Evolutionary conservation across 2,113 vertebrate genomes (phyloP), one percentile per base, ranked within the genome.

Genomic region (Henicopernis longicauda): DNA sequence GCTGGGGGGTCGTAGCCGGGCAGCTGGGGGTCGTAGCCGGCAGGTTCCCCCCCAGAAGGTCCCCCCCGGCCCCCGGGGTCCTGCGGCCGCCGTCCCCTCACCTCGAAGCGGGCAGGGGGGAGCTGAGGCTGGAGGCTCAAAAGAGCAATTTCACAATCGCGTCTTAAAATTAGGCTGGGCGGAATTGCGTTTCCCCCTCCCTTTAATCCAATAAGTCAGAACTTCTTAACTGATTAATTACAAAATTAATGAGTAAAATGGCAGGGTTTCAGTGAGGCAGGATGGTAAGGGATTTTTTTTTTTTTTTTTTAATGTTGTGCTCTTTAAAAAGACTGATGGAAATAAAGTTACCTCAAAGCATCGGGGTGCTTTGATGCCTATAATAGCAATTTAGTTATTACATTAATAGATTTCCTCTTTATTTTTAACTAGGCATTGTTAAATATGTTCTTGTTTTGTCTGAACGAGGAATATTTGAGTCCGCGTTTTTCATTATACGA

Each of bases 141-240:
- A 94, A 77, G 70, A 86, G 92, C 87, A 73, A 88, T 90, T 92
- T 72, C 76, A 38, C 82, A 29, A 87, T 20, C 18, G 19, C 13
- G 3, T 63, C 52, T 73, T 65, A 69, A 88, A 86, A 94, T 82
- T 6, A 71, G 74, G 78, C 76, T 92, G 96, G 90, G 88, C 29
- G 32, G 87, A 93, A 92, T 73, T 90, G 87, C 95, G 42, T 96
- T 88, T 92, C 76, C 67, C 74, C 26, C 32, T 92, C 92, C 90
- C 93, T 97, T 97, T 95, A 94, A 95, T 94, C 92, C 96, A 95
- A 76, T 86, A 82, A 96, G 69, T 94, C 92, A 94, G 95, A 96
- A 97, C 92, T 94, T 95, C 93, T 96, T 91, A 91, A 93, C 91
- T 90, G 93, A 96, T 94, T 94, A 93, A 95, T 95, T 97, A 88